Evolutionary conservation across 1,140 invertebrate species (phyloP).

Genomic region (Drosophila rhopaloa): DNA sequence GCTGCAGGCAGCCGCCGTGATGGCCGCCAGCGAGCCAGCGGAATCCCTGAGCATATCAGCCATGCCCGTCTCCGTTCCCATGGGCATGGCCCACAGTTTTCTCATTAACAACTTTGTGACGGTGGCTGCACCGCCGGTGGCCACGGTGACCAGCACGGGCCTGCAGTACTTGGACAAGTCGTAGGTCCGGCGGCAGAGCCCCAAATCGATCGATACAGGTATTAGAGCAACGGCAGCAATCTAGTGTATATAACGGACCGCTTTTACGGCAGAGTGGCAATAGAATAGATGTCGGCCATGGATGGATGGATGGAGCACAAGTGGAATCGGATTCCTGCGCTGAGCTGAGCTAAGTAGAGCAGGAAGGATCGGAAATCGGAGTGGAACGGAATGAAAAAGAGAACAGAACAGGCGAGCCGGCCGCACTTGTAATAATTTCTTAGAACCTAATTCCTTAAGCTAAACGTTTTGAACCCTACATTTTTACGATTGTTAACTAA

Average conservation of each 20-base stretch:
- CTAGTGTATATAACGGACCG: constrained; percentile 56
- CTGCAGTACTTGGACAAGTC: constrained; percentile 72
- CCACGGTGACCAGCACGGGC: constrained; percentile 53
- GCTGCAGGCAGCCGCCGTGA: constrained; percentile 72
- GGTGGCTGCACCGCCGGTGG: constrained; percentile 61
- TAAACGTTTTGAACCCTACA: constrained; percentile 69
- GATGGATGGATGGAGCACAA: constrained; percentile 9
- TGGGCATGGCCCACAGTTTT: constrained; percentile 73
- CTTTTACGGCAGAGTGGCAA: constrained; percentile 31
- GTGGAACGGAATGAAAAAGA: background rate
- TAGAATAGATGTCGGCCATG: constrained; percentile 24
- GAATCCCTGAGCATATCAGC: constrained; percentile 78
- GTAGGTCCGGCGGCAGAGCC: constrained; percentile 29
- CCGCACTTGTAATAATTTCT: constrained; percentile 72
- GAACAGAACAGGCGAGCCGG: constrained; percentile 18
- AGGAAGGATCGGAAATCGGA: constrained; percentile 4
- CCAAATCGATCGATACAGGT: constrained; percentile 65
- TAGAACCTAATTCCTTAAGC: constrained; percentile 77
- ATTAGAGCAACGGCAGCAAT: constrained; percentile 73
- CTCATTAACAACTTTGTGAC: constrained; percentile 78
- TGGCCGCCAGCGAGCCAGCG: constrained; percentile 56
- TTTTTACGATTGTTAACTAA: constrained; percentile 77
- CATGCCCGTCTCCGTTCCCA: constrained; percentile 58
- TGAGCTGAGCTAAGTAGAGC: constrained; percentile 38
- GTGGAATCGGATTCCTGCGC: constrained; percentile 24